phyloP scores from a whole-genome alignment of 35 echinoderm and acorn worm genomes.

The Eucidaris tribuloides region DNA sequence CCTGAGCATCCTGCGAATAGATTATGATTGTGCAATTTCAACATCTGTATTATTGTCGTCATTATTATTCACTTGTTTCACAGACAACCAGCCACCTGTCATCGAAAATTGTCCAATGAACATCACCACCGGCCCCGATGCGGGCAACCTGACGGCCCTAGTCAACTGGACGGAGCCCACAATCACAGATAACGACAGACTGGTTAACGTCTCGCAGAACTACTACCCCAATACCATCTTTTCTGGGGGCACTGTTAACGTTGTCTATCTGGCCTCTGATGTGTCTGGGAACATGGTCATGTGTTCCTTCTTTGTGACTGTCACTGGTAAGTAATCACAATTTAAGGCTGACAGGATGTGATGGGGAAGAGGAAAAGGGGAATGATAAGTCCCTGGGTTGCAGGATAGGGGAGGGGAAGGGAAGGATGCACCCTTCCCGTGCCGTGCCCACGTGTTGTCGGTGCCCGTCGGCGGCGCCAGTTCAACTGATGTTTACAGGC shows the following conservation, averaged over 20 bases:
- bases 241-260: background rate
- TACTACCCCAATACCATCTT: conserved; percentile 16
- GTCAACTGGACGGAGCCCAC: conserved; percentile 52
- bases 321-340: conserved; percentile 46
- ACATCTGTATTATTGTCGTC: too few species aligned
- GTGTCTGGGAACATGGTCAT: conserved; percentile 32
- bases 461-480: too few species aligned
- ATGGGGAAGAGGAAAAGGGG: too few species aligned
- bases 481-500: too few species aligned
- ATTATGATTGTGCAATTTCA: too few species aligned
- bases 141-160: conserved; percentile 19
- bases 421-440: too few species aligned
- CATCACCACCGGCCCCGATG: conserved; percentile 19
- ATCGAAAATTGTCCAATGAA: conserved; percentile 29
- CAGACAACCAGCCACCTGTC: conserved; percentile 27
- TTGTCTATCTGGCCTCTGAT: conserved; percentile 33
- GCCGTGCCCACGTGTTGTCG: too few species aligned
- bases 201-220: conserved; percentile 2
- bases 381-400: too few species aligned
- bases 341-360: too few species aligned
- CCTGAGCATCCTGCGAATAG: too few species aligned
- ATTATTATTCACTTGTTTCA: background rate
- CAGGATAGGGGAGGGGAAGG: too few species aligned
- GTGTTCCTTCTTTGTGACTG: conserved; percentile 59
- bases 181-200: conserved; percentile 23